phyloP scores from a whole-genome alignment of 2,888 invertebrate species.

The Cephus pygmeus region DNA sequence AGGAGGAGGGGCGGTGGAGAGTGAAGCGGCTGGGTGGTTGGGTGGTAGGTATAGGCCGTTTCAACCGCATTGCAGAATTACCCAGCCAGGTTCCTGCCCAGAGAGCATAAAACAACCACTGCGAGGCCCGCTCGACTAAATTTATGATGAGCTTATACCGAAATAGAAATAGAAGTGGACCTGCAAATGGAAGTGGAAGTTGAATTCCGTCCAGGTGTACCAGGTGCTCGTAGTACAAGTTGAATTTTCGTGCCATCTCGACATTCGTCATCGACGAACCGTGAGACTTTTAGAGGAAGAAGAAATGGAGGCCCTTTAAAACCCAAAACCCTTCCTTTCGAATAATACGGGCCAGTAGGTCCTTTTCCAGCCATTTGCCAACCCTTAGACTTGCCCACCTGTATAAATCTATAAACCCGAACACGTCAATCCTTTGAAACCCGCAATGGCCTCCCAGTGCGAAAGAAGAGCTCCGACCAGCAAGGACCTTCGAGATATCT shows the following conservation, averaged over 20 bases:
- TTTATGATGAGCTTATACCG: slow-evolving; percentile 60
- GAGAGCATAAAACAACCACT: slow-evolving; percentile 59
- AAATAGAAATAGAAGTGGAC: slow-evolving; percentile 50
- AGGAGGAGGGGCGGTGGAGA: slow-evolving; percentile 13
- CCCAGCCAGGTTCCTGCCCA: slow-evolving; percentile 55
- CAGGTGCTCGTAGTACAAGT: not conserved
- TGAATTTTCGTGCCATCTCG: not conserved
- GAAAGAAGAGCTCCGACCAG: not conserved
- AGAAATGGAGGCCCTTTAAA: not conserved
- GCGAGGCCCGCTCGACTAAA: slow-evolving; percentile 44
- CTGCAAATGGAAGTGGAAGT: slow-evolving; percentile 24
- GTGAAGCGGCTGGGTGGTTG: slow-evolving; percentile 26
- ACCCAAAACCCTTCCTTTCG: not conserved
- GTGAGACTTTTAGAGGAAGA: not conserved
- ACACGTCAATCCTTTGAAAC: not conserved
- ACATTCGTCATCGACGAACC: not conserved
- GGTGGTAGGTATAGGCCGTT: slow-evolving; percentile 34
- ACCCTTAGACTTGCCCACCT: not conserved
- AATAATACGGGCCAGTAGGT: not conserved
- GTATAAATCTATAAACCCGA: not conserved
- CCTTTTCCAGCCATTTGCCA: not conserved
- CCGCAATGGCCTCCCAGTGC: not conserved
- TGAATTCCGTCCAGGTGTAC: not conserved
- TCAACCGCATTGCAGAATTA: slow-evolving; percentile 64
- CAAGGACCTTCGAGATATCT: not conserved